These are phyloP conservation scores for Brachypteracias leptosomus DNA, from an alignment of 2,113 vertebrate species.

Conservation along the genomic window DNA sequence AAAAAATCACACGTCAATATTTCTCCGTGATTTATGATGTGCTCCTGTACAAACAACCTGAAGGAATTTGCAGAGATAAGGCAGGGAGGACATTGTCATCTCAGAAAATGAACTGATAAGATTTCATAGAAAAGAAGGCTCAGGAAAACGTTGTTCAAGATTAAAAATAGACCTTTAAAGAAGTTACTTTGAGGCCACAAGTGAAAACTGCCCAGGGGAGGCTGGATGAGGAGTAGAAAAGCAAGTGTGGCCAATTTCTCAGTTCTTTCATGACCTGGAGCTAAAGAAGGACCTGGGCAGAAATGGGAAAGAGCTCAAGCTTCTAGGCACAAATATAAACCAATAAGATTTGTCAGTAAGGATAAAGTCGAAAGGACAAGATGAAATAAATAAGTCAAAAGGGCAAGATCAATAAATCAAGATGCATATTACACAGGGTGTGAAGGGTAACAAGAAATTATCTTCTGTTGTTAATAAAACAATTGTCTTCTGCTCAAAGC, in stretches of 20 bases:
- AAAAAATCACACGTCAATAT: background rate
- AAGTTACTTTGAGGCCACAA: background rate
- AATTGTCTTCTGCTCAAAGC: background rate
- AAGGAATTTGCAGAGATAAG: background rate
- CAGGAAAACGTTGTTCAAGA: background rate
- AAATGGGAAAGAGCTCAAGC: background rate
- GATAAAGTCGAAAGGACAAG: background rate
- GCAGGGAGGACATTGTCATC: background rate
- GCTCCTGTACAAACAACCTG: background rate
- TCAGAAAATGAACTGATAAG: background rate
- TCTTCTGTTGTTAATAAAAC: background rate
- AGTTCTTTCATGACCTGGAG: background rate
- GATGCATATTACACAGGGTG: background rate
- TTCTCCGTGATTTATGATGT: constrained; percentile 12
- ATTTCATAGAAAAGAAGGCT: background rate
- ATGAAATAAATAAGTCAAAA: background rate
- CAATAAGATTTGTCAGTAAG: background rate
- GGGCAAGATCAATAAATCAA: background rate
- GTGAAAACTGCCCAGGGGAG: background rate
- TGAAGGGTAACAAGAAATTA: background rate
- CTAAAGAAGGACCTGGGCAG: background rate
- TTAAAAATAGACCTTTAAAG: background rate
- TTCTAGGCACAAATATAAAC: background rate
- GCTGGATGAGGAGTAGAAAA: background rate
- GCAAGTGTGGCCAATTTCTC: background rate